Evolutionary conservation across 2,113 vertebrate species (phyloP).

Genomic region (Cricetomys ansorgei): DNA sequence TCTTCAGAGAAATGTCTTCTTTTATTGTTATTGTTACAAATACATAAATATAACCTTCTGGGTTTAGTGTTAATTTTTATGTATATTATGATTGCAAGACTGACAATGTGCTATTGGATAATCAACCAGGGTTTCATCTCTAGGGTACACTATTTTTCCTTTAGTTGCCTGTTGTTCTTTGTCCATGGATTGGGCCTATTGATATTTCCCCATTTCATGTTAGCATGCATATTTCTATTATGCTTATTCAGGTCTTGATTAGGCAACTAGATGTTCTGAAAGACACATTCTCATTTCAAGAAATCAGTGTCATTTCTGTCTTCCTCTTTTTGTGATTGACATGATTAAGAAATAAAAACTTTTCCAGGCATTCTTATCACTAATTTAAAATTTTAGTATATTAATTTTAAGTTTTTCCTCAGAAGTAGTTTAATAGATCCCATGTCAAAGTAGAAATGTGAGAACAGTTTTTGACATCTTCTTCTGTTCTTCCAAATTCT

Average conservation of each 20-base stretch:
- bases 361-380: background rate
- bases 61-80: too few relatives aligned
- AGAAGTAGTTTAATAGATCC: background rate
- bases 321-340: background rate
- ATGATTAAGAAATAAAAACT: background rate
- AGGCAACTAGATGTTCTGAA: background rate
- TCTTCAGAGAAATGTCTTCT: background rate
- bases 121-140: background rate
- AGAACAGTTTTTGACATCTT: background rate
- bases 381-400: background rate
- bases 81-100: background rate
- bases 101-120: background rate
- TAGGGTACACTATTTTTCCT: background rate
- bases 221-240: background rate
- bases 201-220: background rate
- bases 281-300: background rate
- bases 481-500: background rate
- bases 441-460: background rate
- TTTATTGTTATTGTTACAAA: background rate
- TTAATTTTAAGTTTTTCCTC: background rate
- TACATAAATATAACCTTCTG: too few relatives aligned
- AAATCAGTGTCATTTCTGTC: background rate
- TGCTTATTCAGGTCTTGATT: background rate
- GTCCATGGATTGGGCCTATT: background rate
- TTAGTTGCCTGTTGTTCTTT: background rate